A percentile compares a stretch with the other conserved stretches of the same genome.
Conservation (phyloP, 2,113 vertebrate species). For the Elaphurus davidianus region DNA sequence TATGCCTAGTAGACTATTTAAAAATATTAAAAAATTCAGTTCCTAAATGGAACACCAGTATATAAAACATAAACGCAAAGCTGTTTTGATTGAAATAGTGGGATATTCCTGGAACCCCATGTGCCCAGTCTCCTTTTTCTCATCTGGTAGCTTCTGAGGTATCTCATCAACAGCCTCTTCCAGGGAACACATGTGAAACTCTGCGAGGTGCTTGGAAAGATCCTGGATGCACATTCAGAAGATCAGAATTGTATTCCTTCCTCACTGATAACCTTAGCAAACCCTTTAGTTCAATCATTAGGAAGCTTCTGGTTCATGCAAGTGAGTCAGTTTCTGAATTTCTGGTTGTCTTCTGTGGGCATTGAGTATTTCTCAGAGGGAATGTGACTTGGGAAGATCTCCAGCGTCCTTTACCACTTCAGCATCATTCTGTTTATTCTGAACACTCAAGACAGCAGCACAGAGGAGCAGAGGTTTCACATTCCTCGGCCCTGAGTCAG, state of each 20-base stretch:
- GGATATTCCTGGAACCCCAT: fast-evolving
- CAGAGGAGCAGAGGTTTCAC: background rate
- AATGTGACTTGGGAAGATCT: background rate
- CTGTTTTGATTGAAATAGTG: background rate
- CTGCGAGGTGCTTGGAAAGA: background rate
- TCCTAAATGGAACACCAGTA: background rate
- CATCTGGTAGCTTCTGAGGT: background rate
- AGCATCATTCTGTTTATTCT: background rate
- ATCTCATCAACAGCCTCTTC: background rate
- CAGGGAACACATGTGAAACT: background rate
- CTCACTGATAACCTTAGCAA: background rate
- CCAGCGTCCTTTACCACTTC: background rate
- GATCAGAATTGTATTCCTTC: background rate
- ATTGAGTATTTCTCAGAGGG: background rate
- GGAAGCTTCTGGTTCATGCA: background rate
- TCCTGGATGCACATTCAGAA: background rate
- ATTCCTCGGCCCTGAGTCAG: background rate
- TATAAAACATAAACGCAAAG: background rate
- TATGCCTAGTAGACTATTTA: background rate
- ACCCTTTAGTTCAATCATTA: background rate
- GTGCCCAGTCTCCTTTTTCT: background rate
- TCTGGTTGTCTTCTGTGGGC: background rate
- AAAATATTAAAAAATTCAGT: background rate
- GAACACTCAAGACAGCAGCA: background rate
- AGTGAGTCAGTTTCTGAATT: background rate